Conservation (phyloP, 35 echinoderm and acorn worm genomes). For the Heliocidaris erythrogramma region DNA sequence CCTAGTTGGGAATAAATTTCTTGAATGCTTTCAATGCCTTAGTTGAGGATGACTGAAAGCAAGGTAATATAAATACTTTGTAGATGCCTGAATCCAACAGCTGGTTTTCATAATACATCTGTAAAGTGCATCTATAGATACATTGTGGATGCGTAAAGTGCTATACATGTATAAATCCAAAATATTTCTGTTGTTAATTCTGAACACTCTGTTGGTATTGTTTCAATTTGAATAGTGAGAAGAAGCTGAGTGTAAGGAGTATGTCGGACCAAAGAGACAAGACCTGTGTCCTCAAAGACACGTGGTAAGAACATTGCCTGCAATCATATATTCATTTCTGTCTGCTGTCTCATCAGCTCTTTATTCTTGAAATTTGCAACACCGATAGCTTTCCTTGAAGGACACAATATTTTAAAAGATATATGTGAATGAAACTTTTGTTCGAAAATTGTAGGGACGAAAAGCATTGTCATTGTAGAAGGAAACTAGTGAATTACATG, state of each 20-base stretch:
- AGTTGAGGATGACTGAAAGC: neutral
- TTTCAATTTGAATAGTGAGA: conserved; percentile 45
- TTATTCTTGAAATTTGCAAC: no score
- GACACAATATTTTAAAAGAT: neutral
- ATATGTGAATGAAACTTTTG: neutral
- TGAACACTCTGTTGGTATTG: neutral
- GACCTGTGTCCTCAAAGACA: conserved; percentile 51
- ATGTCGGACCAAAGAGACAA: conserved; percentile 35
- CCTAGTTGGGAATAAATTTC: no score
- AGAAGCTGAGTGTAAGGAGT: conserved; percentile 35
- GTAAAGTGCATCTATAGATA: neutral
- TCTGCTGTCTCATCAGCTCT: no score
- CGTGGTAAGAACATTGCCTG: conserved; percentile 49
- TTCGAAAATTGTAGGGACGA: neutral
- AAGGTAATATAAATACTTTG: neutral
- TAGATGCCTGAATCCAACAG: neutral
- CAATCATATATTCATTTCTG: no score
- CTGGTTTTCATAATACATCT: neutral
- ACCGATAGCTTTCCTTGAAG: neutral
- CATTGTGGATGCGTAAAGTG: neutral
- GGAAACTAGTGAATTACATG: neutral
- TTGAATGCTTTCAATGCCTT: no score
- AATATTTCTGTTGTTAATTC: neutral
- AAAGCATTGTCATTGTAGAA: neutral
- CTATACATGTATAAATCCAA: neutral